Conservation (phyloP, 2,888 invertebrate genomes). For the Sinopyrophorus schimmeli region DNA sequence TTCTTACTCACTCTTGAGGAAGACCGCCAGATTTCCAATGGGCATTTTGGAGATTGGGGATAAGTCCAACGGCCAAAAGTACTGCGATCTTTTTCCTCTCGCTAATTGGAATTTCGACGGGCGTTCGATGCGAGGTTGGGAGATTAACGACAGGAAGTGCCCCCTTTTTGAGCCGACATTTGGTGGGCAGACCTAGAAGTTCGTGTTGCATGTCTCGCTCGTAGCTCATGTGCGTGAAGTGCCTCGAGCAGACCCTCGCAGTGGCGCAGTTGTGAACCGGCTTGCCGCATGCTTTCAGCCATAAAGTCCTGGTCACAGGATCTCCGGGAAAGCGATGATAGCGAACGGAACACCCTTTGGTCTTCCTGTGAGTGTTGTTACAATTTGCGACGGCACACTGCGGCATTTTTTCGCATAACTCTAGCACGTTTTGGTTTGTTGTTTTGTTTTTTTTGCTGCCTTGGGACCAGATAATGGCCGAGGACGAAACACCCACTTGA, state of each 20-base stretch:
- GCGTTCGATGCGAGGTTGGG: slow-evolving; percentile 7
- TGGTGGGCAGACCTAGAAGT: slow-evolving; percentile 58
- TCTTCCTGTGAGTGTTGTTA: slow-evolving; percentile 62
- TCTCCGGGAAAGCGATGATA: slow-evolving; percentile 64
- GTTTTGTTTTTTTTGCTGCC: too few relatives aligned
- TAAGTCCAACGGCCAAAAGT: slow-evolving; percentile 60
- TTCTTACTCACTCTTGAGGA: slow-evolving; percentile 56
- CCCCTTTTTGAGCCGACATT: slow-evolving; percentile 59
- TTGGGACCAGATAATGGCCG: too few relatives aligned
- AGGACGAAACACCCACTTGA: too few relatives aligned
- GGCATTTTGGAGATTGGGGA: slow-evolving; percentile 46
- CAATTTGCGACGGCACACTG: slow-evolving; percentile 63
- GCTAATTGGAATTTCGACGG: slow-evolving; percentile 37
- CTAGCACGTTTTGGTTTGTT: too few relatives aligned
- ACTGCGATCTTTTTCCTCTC: slow-evolving; percentile 55
- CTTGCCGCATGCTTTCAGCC: slow-evolving; percentile 61
- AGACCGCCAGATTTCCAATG: slow-evolving; percentile 45
- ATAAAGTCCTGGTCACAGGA: slow-evolving; percentile 57
- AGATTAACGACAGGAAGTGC: slow-evolving; percentile 49
- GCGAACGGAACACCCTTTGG: slow-evolving; percentile 59
- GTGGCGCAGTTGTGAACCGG: slow-evolving; percentile 60
- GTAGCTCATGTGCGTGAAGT: slow-evolving; percentile 59
- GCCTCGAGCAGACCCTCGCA: slow-evolving; percentile 60
- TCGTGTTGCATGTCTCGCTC: slow-evolving; percentile 62
- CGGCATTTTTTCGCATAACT: too few relatives aligned